Evolutionary conservation across 1,140 invertebrate species (phyloP).

Genomic region (Caligus rogercresseyi): DNA sequence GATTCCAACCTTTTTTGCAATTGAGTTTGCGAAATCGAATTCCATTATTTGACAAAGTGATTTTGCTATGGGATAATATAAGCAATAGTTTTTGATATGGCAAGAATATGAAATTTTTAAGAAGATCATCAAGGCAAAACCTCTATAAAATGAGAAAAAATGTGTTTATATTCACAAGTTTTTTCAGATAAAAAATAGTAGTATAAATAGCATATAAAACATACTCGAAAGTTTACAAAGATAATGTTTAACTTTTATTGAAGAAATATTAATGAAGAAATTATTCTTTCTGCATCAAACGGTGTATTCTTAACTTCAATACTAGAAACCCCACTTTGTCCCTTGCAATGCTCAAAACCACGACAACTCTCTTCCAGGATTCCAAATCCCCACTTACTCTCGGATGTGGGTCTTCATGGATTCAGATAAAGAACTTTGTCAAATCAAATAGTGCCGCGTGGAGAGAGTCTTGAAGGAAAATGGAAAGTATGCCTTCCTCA

Average conservation of each 20-base stretch:
- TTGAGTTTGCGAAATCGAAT: neutral
- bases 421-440: constrained; percentile 28
- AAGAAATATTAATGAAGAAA: neutral
- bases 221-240: no score
- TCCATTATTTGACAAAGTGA: neutral
- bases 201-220: no score
- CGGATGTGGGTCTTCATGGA: constrained; percentile 37
- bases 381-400: constrained; percentile 35
- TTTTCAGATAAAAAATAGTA: no score
- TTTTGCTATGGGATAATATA: no score
- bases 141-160: no score
- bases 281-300: neutral
- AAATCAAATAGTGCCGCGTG: constrained; percentile 31
- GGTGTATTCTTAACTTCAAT: neutral
- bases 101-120: no score
- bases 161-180: no score
- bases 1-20: neutral
- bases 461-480: constrained; percentile 30
- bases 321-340: neutral
- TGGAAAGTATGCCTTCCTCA: constrained; percentile 34
- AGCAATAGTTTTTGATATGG: no score
- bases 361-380: constrained; percentile 26
- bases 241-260: no score
- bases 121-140: no score
- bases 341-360: neutral